These are phyloP conservation scores for Taeniopygia guttata DNA, from an alignment of 2,797 vertebrate species.

Conservation along the genomic window DNA sequence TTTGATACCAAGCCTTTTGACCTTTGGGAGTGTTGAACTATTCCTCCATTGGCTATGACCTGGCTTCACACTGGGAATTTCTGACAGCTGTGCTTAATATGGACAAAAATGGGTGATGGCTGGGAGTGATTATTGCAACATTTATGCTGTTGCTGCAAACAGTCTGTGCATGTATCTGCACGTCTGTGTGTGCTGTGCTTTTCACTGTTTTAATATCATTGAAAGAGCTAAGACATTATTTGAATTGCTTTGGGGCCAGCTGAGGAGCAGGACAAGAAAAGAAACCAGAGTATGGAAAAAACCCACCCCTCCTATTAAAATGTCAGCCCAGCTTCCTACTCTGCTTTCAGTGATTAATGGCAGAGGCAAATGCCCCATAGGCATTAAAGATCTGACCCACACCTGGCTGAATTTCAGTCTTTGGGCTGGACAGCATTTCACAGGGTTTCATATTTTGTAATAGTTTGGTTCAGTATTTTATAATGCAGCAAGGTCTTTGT, in stretches of 20 bases:
- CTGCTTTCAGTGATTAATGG: neutral
- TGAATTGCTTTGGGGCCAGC: neutral
- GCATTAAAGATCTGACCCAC: neutral
- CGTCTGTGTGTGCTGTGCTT: neutral
- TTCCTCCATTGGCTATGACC: slow-evolving; percentile 27
- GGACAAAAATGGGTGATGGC: neutral
- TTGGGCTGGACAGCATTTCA: neutral
- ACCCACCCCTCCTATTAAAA: neutral
- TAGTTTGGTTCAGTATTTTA: neutral
- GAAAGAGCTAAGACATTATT: neutral
- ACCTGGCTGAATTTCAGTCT: neutral
- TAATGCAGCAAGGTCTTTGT: neutral
- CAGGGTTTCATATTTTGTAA: neutral
- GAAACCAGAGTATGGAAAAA: neutral
- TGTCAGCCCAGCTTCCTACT: neutral
- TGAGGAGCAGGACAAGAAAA: neutral
- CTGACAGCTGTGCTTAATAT: slow-evolving; percentile 34
- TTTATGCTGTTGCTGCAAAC: neutral
- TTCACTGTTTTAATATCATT: neutral
- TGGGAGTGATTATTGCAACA: slow-evolving; percentile 32
- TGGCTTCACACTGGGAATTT: slow-evolving; percentile 18
- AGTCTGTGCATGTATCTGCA: slow-evolving; percentile 28
- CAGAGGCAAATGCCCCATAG: neutral
- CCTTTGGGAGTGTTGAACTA: slow-evolving; percentile 48
- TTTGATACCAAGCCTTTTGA: slow-evolving; percentile 61